Evolutionary conservation across 2,797 vertebrate species (phyloP), one percentile per base, ranked within the genome.

Genomic region (Microctenopoma stevenorrisi): DNA sequence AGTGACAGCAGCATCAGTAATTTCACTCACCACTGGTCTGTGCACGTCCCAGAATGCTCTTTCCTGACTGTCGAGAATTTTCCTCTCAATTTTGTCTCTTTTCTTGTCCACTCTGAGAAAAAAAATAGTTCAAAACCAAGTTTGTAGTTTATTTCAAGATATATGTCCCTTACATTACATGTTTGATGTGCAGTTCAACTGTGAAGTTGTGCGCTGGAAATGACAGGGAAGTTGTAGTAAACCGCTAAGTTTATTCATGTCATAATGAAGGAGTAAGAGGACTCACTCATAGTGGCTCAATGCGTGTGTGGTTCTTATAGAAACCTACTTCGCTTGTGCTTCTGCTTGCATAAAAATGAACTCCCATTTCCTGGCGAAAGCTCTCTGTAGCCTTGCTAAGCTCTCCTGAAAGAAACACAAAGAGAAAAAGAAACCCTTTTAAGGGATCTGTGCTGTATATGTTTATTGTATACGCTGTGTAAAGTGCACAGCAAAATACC

Each of bases 281-380:
- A 74, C 58, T 68, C 52, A 44, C 47, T 72, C 62, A 37, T 48
- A 42, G 42, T 55, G 50, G 58, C 13, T 65, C 8, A 53, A 55
- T 68, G 50, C 3, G 4, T 75, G 66, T 65, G 60, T 50, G 64
- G 35, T 63, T 81, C 54, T 77, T 67, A 60, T 14, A 52, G 40
- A 88, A 89, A 96, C 96, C 93, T 95, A 98, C 97, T 98, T 99
- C 70, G 97, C 97, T 94, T 99, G 97, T 92, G 97, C 97, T 95
- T 99, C 97, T 89, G 97, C 97, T 96, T 99, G 97, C 97, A 99
- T 99, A 92, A 99, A 99, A 91, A 99, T 98, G 93, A 99, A 99
- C 83, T 99, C 97, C 97, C 97, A 99, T 89, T 99, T 99, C 79
- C 97, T 95, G 87, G 97, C 97, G 81, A 99, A 99, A 26, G 96